Evolutionary conservation across 2,113 vertebrate species (phyloP).

Genomic region (Trematocara variabile): DNA sequence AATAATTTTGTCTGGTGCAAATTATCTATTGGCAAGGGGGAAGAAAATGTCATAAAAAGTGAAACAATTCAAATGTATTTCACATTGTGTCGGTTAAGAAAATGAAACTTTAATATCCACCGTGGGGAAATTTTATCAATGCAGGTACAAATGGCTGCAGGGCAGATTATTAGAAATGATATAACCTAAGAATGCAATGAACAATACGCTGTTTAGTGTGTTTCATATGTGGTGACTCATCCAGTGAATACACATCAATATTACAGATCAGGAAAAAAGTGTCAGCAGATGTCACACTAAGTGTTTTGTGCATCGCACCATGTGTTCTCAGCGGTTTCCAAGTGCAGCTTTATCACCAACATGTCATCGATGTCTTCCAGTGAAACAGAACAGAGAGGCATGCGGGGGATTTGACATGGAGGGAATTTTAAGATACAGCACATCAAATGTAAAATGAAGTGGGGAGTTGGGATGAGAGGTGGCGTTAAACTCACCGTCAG

Average conservation of each 20-base stretch:
- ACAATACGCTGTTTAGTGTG: neutral
- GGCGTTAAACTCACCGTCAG: neutral
- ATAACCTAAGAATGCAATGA: neutral
- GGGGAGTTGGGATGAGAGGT: neutral
- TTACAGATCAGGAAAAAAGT: neutral
- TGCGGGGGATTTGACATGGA: neutral
- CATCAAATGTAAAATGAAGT: neutral
- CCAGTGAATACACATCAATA: neutral
- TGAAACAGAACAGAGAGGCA: neutral
- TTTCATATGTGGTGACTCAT: neutral
- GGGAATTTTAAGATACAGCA: neutral
- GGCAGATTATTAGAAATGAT: neutral
- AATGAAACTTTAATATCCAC: neutral
- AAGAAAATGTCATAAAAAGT: neutral
- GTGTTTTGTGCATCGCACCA: neutral
- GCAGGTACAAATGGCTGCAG: neutral
- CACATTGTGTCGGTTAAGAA: neutral
- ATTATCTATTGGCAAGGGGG: neutral
- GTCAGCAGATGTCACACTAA: neutral
- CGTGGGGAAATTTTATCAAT: neutral
- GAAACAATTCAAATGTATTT: neutral
- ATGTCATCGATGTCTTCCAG: neutral
- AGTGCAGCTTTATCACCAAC: neutral
- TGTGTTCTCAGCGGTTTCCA: neutral
- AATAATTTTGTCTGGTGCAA: neutral